A percentile compares a stretch with the other conserved stretches of the same genome.
These are phyloP conservation scores for Rotaria macrura DNA, from an alignment of 2,888 invertebrate genomes.

Conservation along the genomic window DNA sequence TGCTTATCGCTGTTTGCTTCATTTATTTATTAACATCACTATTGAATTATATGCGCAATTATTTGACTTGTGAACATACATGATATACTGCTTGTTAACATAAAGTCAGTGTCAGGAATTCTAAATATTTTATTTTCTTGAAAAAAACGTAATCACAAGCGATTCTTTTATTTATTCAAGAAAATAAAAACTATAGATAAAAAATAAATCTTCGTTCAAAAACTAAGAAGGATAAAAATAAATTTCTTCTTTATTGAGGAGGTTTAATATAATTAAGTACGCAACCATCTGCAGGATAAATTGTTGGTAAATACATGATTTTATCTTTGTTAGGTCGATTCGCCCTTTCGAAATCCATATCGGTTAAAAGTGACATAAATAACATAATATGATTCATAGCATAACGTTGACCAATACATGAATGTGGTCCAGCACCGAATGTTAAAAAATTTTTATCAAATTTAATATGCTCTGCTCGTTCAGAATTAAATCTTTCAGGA, in stretches of 20 bases:
- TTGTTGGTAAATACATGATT: slow-evolving; percentile 20
- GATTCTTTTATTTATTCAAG: no score
- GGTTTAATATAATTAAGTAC: neutral
- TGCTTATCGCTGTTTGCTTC: no score
- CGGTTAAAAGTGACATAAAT: slow-evolving; percentile 1
- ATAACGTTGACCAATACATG: slow-evolving; percentile 14
- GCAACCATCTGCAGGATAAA: slow-evolving; percentile 7
- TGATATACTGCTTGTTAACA: no score
- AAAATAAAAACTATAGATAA: no score
- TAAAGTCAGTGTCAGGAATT: no score
- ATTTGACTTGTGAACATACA: no score
- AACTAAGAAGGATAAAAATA: no score
- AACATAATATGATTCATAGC: slow-evolving; percentile 20
- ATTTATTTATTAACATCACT: no score
- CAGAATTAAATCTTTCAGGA: neutral
- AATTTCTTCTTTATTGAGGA: neutral
- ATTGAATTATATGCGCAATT: no score
- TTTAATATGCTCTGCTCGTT: neutral
- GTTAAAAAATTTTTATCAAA: slow-evolving; percentile 1
- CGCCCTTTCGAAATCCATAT: neutral
- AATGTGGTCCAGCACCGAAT: slow-evolving; percentile 5
- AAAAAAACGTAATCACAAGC: no score
- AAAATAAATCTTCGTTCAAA: no score
- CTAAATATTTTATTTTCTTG: no score
- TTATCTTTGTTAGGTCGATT: neutral